Percentiles rank a stretch among this genome's conserved stretches.
These are phyloP conservation scores for Himalopsyche tibetana DNA, from an alignment of 2,888 invertebrate species.

Conservation along the genomic window DNA sequence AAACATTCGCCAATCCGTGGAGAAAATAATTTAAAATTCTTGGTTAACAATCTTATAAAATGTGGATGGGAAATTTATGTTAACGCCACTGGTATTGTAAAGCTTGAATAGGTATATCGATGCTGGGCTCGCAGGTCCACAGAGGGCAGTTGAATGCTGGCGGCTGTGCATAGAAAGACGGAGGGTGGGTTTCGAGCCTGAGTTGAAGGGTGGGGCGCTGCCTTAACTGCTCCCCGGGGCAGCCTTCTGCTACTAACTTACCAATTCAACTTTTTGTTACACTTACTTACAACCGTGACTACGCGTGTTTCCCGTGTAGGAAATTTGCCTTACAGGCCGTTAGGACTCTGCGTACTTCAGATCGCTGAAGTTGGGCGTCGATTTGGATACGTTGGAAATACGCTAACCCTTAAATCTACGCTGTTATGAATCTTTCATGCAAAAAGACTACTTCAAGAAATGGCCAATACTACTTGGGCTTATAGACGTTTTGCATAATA, in stretches of 20 bases:
- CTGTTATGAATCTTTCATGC: not conserved
- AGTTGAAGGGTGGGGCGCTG: constrained; percentile 52
- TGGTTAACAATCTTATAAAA: too few relatives aligned
- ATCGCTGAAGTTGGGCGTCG: constrained; percentile 31
- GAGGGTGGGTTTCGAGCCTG: constrained; percentile 2
- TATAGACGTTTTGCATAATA: not conserved
- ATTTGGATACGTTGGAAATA: constrained; percentile 23
- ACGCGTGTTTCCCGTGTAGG: constrained; percentile 60
- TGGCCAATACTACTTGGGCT: not conserved
- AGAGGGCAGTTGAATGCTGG: constrained; percentile 56
- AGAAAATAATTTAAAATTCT: too few relatives aligned
- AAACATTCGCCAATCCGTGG: too few relatives aligned
- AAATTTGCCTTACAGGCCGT: constrained; percentile 46
- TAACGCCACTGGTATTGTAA: constrained; percentile 24
- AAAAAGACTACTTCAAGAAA: not conserved
- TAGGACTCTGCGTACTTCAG: constrained; percentile 16
- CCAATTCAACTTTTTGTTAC: constrained; percentile 66
- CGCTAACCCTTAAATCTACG: constrained; percentile 1
- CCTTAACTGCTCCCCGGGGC: constrained; percentile 65
- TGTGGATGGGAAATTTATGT: too few relatives aligned
- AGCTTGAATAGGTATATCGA: constrained; percentile 41
- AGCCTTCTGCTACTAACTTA: constrained; percentile 65
- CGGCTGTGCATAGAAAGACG: constrained; percentile 42
- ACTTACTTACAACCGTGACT: constrained; percentile 61
- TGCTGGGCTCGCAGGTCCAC: constrained; percentile 53